Conservation (phyloP, 2,797 vertebrate species). For the Enteromius viviparus region DNA sequence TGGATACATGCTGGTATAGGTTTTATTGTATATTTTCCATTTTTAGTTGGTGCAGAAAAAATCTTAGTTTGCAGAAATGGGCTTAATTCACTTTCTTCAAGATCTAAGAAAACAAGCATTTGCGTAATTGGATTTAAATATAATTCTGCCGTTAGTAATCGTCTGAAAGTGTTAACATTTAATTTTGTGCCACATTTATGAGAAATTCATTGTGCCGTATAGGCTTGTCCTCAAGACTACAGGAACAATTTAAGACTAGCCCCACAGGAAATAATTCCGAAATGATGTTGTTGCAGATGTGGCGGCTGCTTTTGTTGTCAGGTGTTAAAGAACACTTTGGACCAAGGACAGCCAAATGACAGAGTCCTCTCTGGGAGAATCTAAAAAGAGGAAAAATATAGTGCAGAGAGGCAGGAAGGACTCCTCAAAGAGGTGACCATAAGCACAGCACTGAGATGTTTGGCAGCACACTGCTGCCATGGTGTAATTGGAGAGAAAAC, state of each 20-base stretch:
- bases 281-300: conserved; percentile 65
- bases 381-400: conserved; percentile 83
- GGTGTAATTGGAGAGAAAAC: conserved; percentile 86
- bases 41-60: background rate
- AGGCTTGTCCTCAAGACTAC: conserved; percentile 53
- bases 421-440: conserved; percentile 84
- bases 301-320: conserved; percentile 73
- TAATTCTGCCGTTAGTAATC: background rate
- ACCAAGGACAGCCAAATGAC: conserved; percentile 81
- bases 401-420: conserved; percentile 79
- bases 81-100: background rate
- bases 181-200: conserved; percentile 35
- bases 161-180: conserved; percentile 20
- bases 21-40: background rate
- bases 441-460: conserved; percentile 73
- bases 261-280: conserved; percentile 63
- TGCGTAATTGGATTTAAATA: background rate
- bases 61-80: background rate
- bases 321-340: conserved; percentile 84
- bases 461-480: conserved; percentile 74
- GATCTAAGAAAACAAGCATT: background rate
- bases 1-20: background rate
- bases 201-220: conserved; percentile 45
- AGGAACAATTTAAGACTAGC: conserved; percentile 59
- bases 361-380: conserved; percentile 79